These are phyloP conservation scores for Borostomias antarcticus DNA, from an alignment of 2,797 vertebrate species.

Conservation along the genomic window DNA sequence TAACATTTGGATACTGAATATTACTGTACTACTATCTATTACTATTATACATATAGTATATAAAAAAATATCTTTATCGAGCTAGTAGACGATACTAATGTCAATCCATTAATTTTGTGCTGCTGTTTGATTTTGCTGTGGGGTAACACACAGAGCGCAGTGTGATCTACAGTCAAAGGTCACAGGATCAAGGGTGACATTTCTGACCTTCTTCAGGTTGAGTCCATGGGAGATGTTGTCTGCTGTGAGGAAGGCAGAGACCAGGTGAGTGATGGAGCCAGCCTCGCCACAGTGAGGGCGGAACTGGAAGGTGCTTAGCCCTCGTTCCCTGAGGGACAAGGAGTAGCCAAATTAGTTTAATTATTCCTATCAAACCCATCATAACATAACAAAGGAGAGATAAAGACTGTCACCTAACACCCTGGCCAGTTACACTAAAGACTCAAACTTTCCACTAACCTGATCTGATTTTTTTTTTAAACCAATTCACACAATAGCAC, in stretches of 20 bases:
- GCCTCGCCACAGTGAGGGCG: constrained; percentile 97
- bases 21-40: no score
- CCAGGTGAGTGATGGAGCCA: constrained; percentile 95
- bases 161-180: background rate
- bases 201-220: constrained; percentile 92
- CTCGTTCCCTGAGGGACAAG: constrained; percentile 80
- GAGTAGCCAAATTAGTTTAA: background rate
- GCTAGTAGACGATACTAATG: no score
- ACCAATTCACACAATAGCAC: no score
- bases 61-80: no score
- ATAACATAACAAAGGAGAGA: background rate
- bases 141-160: no score
- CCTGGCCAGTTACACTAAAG: background rate
- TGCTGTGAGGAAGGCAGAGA: constrained; percentile 92
- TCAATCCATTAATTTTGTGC: no score
- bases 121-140: no score
- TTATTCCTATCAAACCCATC: background rate
- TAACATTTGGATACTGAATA: no score
- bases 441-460: constrained; percentile 30
- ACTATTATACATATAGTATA: no score
- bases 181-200: background rate
- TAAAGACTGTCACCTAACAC: background rate
- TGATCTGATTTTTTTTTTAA: no score
- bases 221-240: constrained; percentile 98
- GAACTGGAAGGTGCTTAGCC: constrained; percentile 93